Evolutionary conservation across 2,888 invertebrate species (phyloP).

Genomic region (Polia nebulosa): DNA sequence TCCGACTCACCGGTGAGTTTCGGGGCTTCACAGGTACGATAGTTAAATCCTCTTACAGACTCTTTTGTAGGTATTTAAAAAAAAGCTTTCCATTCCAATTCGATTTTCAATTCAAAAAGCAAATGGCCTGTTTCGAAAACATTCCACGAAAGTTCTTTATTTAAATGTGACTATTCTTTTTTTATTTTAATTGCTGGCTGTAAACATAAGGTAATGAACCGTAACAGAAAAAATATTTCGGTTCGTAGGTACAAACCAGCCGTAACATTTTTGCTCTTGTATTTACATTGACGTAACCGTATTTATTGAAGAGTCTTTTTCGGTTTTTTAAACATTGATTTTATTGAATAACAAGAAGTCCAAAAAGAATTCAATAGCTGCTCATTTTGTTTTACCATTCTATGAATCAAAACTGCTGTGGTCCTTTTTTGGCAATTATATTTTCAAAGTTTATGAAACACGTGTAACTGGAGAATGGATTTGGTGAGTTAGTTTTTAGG

Average conservation of each 20-base stretch:
- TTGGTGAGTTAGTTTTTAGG: not conserved
- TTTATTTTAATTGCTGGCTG: slow-evolving; percentile 53
- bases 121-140: slow-evolving; percentile 20
- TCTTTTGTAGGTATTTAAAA: slow-evolving; percentile 15
- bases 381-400: not conserved
- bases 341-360: not conserved
- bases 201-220: slow-evolving; percentile 59
- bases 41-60: slow-evolving; percentile 4
- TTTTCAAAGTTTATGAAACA: not conserved
- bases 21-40: no score
- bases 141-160: slow-evolving; percentile 40
- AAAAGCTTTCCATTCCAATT: slow-evolving; percentile 29
- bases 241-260: slow-evolving; percentile 24
- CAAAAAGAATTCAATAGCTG: not conserved
- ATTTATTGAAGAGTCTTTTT: slow-evolving; percentile 24
- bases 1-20: no score
- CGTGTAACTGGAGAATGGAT: not conserved
- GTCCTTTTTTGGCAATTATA: not conserved
- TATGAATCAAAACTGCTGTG: not conserved
- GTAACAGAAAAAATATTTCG: slow-evolving; percentile 43
- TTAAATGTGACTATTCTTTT: slow-evolving; percentile 52
- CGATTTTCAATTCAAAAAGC: slow-evolving; percentile 39
- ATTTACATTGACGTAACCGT: slow-evolving; percentile 28
- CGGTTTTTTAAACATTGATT: slow-evolving; percentile 8
- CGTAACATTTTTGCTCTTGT: slow-evolving; percentile 39